These are phyloP conservation scores for Macrosoma leucophasiata DNA, from an alignment of 2,888 invertebrate species.

Conservation along the genomic window DNA sequence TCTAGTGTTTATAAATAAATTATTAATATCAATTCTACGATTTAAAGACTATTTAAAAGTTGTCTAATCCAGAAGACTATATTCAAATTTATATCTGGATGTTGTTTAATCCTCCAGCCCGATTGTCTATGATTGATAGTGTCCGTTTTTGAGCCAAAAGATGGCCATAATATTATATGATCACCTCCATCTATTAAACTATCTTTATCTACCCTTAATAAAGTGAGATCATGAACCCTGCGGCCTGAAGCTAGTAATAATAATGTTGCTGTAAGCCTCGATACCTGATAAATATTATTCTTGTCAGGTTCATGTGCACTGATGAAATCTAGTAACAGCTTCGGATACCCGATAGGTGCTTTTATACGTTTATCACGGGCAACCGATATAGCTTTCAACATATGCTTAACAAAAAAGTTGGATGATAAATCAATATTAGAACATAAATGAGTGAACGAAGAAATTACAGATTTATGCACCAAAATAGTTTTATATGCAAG, in stretches of 20 bases:
- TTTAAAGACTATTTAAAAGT: not conserved
- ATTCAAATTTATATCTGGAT: slow-evolving; percentile 7
- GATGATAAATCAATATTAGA: slow-evolving; percentile 10
- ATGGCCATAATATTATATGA: slow-evolving; percentile 8
- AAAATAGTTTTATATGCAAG: slow-evolving; percentile 15
- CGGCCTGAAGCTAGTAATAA: slow-evolving; percentile 7
- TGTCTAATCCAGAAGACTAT: slow-evolving; percentile 5
- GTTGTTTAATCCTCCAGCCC: slow-evolving; percentile 9
- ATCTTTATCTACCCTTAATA: slow-evolving; percentile 4
- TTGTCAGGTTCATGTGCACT: not conserved
- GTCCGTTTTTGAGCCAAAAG: slow-evolving; percentile 14
- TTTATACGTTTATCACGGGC: slow-evolving; percentile 1
- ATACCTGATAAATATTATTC: slow-evolving; percentile 6
- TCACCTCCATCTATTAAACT: not conserved
- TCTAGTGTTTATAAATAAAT: slow-evolving; percentile 9
- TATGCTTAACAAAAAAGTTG: slow-evolving; percentile 15
- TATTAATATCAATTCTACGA: not conserved
- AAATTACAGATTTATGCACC: slow-evolving; percentile 18
- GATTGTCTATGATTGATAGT: slow-evolving; percentile 6
- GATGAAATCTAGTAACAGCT: slow-evolving; percentile 1
- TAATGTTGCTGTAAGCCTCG: slow-evolving; percentile 4
- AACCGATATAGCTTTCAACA: slow-evolving; percentile 16
- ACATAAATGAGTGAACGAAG: slow-evolving; percentile 9
- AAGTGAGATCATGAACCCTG: slow-evolving; percentile 11
- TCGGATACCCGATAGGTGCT: slow-evolving; percentile 17